Base-by-base conservation (phyloP, 2,113 vertebrate genomes). In the Montifringilla adamsi region DNA sequence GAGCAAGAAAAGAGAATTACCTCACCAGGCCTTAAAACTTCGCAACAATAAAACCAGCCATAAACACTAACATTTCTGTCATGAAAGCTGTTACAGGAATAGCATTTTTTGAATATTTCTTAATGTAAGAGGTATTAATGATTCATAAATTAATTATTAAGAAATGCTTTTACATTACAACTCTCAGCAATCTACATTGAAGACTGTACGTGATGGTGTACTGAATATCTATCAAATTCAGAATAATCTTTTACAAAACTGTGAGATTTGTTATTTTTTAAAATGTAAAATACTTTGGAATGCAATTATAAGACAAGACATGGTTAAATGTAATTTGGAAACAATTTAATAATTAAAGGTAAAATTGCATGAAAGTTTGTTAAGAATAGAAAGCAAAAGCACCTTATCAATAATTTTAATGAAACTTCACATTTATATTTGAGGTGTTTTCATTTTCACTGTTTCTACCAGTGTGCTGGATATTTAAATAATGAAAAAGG, bases 61-160 rank as follows among this genome's bases (percentile, higher is more conserved):
- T 15, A 56, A 18, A 15, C 30, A 68, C 43, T 70, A 43, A 35
- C 78, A 79, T 74, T 74, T 37, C 7, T 39, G 85, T 79, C 49
- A 60, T 41, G 73, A 73, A 83, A 91, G 39, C 31, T 30, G 17
- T 66, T 49, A 20, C 0, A 85, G 70, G 74, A 94, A 33, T 72
- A 85, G 9, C 23, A 20, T 93, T 94, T 95, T 95, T 49, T 76
- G 85, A 94, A 75, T 60, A 46, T 28, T 92, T 63, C 37, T 17
- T 26, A 78, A 3, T n/a, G 18, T 56, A 76, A 46, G 24, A 69
- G 11, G 28, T 80, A 69, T 8, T 83, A 3, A 55, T 96, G 95
- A 92, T 72, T 94, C 63, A 89, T 92, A 94, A 80, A 79, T 89
- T 95, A 93, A 79, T 94, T 96, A 77, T 18, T 76, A 86, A 92